Percentiles rank a stretch among this genome's conserved stretches.
phyloP scores from a whole-genome alignment of 2,797 vertebrate species.

The Brachymystax lenok region DNA sequence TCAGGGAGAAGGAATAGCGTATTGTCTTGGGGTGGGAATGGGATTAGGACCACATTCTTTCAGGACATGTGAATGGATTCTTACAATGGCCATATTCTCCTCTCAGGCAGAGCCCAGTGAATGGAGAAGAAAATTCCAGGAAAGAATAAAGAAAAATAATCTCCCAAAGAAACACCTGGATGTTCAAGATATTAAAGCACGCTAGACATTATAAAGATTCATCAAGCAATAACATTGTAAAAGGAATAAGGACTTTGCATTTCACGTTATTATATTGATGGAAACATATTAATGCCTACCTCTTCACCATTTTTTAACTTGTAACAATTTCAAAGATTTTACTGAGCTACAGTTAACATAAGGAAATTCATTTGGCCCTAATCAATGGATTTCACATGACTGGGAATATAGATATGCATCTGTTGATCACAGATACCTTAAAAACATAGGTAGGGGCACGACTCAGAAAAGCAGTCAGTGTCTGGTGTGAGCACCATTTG shows the following conservation, averaged over 20 bases:
- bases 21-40: slow-evolving; percentile 36
- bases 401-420: too few relatives aligned
- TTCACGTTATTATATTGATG: neutral
- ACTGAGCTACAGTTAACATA: too few relatives aligned
- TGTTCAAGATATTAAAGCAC: neutral
- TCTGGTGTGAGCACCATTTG: too few relatives aligned
- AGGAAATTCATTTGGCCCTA: too few relatives aligned
- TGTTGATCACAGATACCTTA: too few relatives aligned
- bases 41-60: slow-evolving; percentile 29
- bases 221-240: neutral
- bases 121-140: slow-evolving; percentile 20
- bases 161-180: slow-evolving; percentile 20
- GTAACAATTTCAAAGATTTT: too few relatives aligned
- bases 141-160: slow-evolving; percentile 26
- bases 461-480: too few relatives aligned
- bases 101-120: slow-evolving; percentile 10
- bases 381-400: too few relatives aligned
- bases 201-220: neutral
- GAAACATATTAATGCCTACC: neutral
- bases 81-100: slow-evolving; percentile 30
- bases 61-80: slow-evolving; percentile 29
- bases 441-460: too few relatives aligned
- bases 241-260: neutral
- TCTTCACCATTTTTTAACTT: neutral
- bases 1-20: slow-evolving; percentile 27